These are phyloP conservation scores for Medauroidea extradentata DNA, from an alignment of 1,140 invertebrate genomes.

Conservation along the genomic window DNA sequence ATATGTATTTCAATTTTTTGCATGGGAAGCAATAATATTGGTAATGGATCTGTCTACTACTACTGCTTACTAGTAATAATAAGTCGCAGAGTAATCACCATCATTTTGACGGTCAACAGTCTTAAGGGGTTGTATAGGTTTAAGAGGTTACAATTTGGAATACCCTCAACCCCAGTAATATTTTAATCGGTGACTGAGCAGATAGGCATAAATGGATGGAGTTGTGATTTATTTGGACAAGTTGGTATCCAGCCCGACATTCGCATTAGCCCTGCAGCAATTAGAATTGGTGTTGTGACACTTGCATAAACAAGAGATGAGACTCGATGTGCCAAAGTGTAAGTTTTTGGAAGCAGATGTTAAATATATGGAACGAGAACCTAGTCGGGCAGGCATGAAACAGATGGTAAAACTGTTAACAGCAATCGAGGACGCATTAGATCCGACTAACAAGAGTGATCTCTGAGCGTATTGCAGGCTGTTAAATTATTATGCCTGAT, in stretches of 20 bases:
- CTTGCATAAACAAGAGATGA: too few relatives aligned
- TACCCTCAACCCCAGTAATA: slow-evolving; percentile 2
- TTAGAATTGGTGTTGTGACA: too few relatives aligned
- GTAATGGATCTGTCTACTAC: slow-evolving; percentile 32
- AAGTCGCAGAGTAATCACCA: slow-evolving; percentile 26
- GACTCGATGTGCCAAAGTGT: too few relatives aligned
- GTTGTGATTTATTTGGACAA: too few relatives aligned
- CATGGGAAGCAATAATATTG: slow-evolving; percentile 21
- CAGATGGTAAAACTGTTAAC: background rate
- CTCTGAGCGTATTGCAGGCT: background rate
- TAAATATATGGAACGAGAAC: background rate
- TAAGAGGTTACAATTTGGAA: slow-evolving; percentile 22
- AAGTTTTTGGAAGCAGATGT: background rate
- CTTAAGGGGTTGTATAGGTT: slow-evolving; percentile 35
- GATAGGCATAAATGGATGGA: background rate
- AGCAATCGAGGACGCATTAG: background rate
- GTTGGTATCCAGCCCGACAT: too few relatives aligned
- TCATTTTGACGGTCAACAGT: slow-evolving; percentile 34
- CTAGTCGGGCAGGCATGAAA: background rate
- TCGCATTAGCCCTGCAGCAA: too few relatives aligned
- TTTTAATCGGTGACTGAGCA: slow-evolving; percentile 6
- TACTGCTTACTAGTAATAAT: slow-evolving; percentile 32
- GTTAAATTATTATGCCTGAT: slow-evolving; percentile 1
- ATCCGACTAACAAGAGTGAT: background rate
- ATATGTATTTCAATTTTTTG: slow-evolving; percentile 10